These are phyloP conservation scores for Agriopis leucophaearia DNA, from an alignment of 2,888 invertebrate genomes.

Conservation along the genomic window DNA sequence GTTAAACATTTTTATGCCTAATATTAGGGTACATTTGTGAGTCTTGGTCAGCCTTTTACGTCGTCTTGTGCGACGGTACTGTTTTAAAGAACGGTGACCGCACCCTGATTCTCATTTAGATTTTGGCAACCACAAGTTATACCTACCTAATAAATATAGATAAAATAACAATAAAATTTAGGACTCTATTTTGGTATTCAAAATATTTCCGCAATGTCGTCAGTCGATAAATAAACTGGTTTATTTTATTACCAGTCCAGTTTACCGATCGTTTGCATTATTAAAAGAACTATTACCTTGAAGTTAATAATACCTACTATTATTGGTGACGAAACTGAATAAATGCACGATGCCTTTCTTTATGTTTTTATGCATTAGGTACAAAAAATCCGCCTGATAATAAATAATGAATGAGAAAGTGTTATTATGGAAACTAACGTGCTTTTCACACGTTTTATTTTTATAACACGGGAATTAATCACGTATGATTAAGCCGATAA, in stretches of 20 bases:
- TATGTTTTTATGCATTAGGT: neutral
- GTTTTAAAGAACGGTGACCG: too few relatives aligned
- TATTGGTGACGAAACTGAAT: neutral
- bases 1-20: too few relatives aligned
- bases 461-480: too few relatives aligned
- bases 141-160: slow-evolving; percentile 4
- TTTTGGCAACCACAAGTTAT: neutral
- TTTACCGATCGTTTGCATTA: neutral
- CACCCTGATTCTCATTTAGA: neutral
- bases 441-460: too few relatives aligned
- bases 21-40: too few relatives aligned
- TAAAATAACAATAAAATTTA: slow-evolving; percentile 18
- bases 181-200: neutral
- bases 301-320: neutral
- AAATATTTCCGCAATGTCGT: slow-evolving; percentile 21
- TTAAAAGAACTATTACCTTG: neutral
- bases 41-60: too few relatives aligned
- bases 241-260: slow-evolving; percentile 8
- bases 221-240: slow-evolving; percentile 16
- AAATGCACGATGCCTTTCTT: neutral
- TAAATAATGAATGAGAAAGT: too few relatives aligned
- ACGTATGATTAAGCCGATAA: too few relatives aligned
- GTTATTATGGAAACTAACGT: too few relatives aligned
- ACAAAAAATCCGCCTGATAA: too few relatives aligned
- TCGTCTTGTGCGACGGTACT: too few relatives aligned